Evolutionary conservation across 2,113 vertebrate species (phyloP).

Genomic region (Pomatostomus ruficeps): DNA sequence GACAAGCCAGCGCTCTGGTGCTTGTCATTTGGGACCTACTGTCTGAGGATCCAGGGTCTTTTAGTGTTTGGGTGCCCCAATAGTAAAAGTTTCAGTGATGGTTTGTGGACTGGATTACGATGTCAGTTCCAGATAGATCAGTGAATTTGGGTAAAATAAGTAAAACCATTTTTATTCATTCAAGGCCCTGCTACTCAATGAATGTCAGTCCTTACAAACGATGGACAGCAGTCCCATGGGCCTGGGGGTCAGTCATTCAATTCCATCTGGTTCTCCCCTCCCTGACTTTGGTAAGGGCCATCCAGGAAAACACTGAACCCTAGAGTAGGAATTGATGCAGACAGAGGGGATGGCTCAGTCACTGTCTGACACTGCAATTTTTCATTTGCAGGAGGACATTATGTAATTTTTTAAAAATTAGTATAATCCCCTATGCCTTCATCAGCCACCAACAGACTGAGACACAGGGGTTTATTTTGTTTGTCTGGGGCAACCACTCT

Average conservation of each 20-base stretch:
- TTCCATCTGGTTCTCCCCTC: not conserved
- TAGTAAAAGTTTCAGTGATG: not conserved
- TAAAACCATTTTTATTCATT: not conserved
- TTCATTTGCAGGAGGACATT: not conserved
- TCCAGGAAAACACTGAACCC: not conserved
- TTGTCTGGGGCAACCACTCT: not conserved
- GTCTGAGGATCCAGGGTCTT: not conserved
- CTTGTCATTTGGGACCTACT: not conserved
- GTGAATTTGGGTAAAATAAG: not conserved
- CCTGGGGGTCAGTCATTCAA: not conserved
- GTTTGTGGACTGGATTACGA: not conserved
- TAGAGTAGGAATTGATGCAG: not conserved
- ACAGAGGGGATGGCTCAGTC: not conserved
- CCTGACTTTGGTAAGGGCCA: not conserved
- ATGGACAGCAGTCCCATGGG: not conserved
- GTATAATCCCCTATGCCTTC: not conserved
- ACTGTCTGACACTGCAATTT: not conserved
- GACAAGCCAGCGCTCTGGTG: not conserved
- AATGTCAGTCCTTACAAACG: not conserved
- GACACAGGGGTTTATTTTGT: constrained; percentile 21
- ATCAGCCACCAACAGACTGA: not conserved
- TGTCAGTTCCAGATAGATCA: not conserved
- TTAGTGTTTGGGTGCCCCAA: not conserved
- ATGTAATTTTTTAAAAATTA: not conserved
- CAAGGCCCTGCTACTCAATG: not conserved